Conservation (phyloP, 2,113 vertebrate species). For the Pluvianellus socialis region DNA sequence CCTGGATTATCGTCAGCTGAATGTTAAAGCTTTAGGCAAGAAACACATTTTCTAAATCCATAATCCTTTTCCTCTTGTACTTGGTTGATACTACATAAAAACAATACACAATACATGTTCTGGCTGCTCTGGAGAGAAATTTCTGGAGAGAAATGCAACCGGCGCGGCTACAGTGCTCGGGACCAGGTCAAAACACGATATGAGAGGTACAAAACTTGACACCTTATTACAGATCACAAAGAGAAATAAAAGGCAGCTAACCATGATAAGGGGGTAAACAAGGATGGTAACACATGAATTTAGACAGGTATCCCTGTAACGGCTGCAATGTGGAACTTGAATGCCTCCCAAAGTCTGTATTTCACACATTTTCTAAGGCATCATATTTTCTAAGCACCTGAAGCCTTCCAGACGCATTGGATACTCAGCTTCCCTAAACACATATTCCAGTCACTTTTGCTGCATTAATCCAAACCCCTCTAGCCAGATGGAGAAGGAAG, state of each 20-base stretch:
- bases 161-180: neutral
- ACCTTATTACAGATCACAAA: neutral
- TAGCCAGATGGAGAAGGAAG: neutral
- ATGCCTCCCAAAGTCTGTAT: rapidly evolving
- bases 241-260: neutral
- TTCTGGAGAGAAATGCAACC: neutral
- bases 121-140: neutral
- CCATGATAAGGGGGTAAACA: neutral
- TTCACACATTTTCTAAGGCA: neutral
- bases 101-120: neutral
- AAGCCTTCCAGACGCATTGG: neutral
- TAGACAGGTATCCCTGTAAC: neutral
- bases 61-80: neutral
- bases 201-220: neutral
- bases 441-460: neutral
- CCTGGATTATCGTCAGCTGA: neutral
- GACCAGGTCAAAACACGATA: neutral
- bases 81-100: neutral
- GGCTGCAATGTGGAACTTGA: neutral
- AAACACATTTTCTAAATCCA: neutral
- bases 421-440: neutral
- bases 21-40: neutral
- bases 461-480: neutral
- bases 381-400: neutral
- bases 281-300: neutral